Evolutionary conservation across 2,113 vertebrate species (phyloP).

Genomic region (Erythrocercus mccallii): DNA sequence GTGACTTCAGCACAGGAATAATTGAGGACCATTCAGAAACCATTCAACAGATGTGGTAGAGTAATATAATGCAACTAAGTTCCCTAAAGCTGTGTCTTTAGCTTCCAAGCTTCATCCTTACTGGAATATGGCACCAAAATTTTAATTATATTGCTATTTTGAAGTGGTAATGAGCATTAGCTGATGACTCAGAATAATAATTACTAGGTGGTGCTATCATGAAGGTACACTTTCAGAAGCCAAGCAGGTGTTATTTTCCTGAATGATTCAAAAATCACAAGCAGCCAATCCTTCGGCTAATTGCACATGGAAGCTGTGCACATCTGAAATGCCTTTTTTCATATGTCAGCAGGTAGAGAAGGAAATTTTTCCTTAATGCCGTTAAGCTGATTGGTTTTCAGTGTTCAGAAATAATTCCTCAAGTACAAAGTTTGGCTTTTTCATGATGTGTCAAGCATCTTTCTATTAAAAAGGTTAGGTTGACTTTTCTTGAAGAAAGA

Average conservation of each 20-base stretch:
- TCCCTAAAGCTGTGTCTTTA: background rate
- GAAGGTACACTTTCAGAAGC: conserved; percentile 64
- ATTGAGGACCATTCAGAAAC: background rate
- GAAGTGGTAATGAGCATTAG: conserved; percentile 54
- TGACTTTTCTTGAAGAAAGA: background rate
- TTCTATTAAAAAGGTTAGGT: conserved; percentile 6
- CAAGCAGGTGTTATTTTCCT: conserved; percentile 65
- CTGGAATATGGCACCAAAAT: conserved; percentile 7
- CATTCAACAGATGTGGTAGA: background rate
- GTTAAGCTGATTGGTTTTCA: conserved; percentile 40
- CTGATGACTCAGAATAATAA: conserved; percentile 69
- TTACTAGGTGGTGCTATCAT: conserved; percentile 61
- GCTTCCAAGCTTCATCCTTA: background rate
- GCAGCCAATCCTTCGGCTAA: conserved; percentile 54
- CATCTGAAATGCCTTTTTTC: conserved; percentile 45
- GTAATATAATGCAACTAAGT: background rate
- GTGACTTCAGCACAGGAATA: background rate
- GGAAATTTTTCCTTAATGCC: conserved; percentile 19
- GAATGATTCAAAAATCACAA: conserved; percentile 60
- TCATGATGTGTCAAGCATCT: background rate
- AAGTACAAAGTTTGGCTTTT: background rate
- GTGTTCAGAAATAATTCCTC: conserved; percentile 16
- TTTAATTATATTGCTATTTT: conserved; percentile 62
- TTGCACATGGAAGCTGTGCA: background rate
- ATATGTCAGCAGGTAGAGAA: background rate